These are phyloP conservation scores for Ooceraea biroi DNA, from an alignment of 1,140 invertebrate species.

Conservation along the genomic window DNA sequence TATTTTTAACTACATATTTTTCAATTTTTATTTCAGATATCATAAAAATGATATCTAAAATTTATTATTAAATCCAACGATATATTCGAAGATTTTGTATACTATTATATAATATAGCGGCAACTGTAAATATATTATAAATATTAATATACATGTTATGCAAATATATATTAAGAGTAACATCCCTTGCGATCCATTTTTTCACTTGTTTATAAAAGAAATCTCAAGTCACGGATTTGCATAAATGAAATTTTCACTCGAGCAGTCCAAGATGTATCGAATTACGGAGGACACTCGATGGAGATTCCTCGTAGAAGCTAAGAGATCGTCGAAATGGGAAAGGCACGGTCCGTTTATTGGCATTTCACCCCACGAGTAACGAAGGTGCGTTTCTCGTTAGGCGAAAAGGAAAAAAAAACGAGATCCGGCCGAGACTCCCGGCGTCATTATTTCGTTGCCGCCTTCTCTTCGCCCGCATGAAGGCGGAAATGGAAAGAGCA, in stretches of 20 bases:
- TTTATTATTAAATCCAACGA: not conserved
- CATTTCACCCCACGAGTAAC: conserved; percentile 34
- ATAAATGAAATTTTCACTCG: not conserved
- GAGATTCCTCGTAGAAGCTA: conserved; percentile 12
- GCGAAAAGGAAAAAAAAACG: conserved; percentile 26
- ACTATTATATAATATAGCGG: no score
- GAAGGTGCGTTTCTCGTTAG: conserved; percentile 57
- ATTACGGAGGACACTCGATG: not conserved
- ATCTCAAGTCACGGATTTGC: not conserved
- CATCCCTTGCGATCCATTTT: no score
- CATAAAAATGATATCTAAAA: not conserved
- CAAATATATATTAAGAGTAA: no score
- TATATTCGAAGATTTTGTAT: not conserved
- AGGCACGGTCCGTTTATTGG: conserved; percentile 33
- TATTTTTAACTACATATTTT: conserved; percentile 10
- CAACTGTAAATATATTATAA: no score
- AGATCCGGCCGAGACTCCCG: conserved; percentile 2
- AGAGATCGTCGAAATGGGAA: conserved; percentile 36
- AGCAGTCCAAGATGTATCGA: not conserved
- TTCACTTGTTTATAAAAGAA: not conserved
- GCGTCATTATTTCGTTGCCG: conserved; percentile 51
- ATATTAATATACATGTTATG: no score
- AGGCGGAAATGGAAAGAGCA: conserved; percentile 34
- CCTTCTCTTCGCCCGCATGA: not conserved
- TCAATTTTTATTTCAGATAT: not conserved